A percentile compares a stretch with the other conserved stretches of the same genome.
Evolutionary conservation across 2,113 vertebrate species (phyloP).

Genomic region (Eclectus roratus): DNA sequence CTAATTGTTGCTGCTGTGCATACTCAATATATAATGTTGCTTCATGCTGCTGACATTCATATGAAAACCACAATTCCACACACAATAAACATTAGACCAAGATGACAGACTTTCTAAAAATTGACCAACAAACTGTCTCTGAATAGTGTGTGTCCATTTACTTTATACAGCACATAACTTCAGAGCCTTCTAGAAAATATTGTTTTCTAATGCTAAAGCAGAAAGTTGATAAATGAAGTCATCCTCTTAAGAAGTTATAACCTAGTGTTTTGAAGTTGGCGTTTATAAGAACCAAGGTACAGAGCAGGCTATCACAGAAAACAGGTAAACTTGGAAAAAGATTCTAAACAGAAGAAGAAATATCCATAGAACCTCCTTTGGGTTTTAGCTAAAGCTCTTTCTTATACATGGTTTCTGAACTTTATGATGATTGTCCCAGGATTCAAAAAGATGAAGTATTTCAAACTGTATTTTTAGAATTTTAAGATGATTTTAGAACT

Average conservation of each 20-base stretch:
- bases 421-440: neutral
- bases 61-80: neutral
- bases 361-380: neutral
- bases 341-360: neutral
- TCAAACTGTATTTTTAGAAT: neutral
- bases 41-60: neutral
- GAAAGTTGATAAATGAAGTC: neutral
- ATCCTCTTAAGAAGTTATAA: neutral
- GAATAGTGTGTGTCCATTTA: neutral
- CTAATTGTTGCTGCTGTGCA: neutral
- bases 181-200: neutral
- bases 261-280: neutral
- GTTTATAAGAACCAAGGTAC: neutral
- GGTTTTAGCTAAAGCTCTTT: neutral
- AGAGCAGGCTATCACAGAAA: neutral
- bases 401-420: neutral
- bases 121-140: neutral
- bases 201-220: neutral
- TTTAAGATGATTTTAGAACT: neutral
- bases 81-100: neutral
- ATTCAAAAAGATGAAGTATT: neutral
- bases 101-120: neutral
- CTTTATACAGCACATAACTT: neutral
- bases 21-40: neutral
- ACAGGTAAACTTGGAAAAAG: neutral